Conservation (phyloP, 2,797 vertebrate species). For the Nyctalus aviator region DNA sequence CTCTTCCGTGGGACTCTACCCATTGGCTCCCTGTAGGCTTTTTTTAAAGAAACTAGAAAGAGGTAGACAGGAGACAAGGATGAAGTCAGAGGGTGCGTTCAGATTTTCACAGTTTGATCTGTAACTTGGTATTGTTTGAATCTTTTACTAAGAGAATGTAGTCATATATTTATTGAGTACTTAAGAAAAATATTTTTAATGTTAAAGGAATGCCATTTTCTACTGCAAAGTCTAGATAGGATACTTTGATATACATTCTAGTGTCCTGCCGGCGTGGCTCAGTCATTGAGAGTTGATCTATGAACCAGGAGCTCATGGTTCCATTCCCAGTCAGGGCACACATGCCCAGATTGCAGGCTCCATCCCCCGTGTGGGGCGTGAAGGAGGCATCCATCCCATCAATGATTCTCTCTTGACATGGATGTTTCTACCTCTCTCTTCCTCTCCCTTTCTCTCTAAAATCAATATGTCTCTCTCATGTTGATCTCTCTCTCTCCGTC, state of each 20-base stretch:
- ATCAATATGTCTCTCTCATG: not conserved
- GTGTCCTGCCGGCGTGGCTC: too few relatives aligned
- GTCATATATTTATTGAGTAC: not conserved
- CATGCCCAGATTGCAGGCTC: too few relatives aligned
- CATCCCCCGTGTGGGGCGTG: too few relatives aligned
- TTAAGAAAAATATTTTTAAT: conserved; percentile 6
- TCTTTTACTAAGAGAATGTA: not conserved
- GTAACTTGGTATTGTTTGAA: not conserved
- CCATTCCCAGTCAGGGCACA: too few relatives aligned
- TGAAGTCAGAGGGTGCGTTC: rapidly evolving
- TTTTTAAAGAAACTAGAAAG: not conserved
- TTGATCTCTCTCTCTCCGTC: not conserved
- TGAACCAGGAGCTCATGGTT: too few relatives aligned
- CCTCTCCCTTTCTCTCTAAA: too few relatives aligned
- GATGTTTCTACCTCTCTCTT: too few relatives aligned
- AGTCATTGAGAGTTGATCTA: too few relatives aligned
- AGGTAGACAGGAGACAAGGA: not conserved
- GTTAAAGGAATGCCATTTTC: not conserved
- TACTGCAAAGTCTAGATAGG: not conserved
- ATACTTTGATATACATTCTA: not conserved
- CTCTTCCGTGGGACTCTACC: not conserved
- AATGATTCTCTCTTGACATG: too few relatives aligned
- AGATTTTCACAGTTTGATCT: not conserved
- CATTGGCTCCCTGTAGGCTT: not conserved
- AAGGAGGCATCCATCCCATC: too few relatives aligned